phyloP scores from a whole-genome alignment of 2,888 invertebrate genomes.

The Cryptocheilus praepositus region DNA sequence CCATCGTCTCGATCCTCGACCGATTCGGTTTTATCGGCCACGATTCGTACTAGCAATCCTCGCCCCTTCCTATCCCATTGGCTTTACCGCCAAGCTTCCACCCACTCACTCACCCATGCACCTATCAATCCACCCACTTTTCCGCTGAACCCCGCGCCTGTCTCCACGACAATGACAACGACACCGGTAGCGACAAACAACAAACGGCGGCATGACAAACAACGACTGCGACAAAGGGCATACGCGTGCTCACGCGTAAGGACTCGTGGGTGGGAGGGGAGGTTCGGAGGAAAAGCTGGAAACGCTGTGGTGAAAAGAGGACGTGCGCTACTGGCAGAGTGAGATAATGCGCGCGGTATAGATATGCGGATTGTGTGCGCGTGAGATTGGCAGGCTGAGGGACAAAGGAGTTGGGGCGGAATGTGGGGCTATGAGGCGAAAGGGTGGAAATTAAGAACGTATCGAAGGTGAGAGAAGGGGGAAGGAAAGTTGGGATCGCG shows the following conservation, averaged over 20 bases:
- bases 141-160: neutral
- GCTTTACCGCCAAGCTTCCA: neutral
- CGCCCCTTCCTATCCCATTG: neutral
- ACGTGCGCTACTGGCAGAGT: neutral
- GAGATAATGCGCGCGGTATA: neutral
- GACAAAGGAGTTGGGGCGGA: neutral
- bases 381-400: neutral
- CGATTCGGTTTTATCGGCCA: constrained; percentile 22
- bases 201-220: constrained; percentile 36
- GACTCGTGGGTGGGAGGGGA: neutral
- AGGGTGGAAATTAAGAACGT: neutral
- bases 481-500: no score
- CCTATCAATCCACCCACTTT: neutral
- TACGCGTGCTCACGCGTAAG: neutral
- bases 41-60: constrained; percentile 10
- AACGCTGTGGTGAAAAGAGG: neutral
- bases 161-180: constrained; percentile 27
- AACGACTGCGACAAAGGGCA: constrained; percentile 36
- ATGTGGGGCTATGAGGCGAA: neutral
- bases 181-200: constrained; percentile 24
- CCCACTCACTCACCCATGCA: neutral
- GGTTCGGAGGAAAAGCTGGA: neutral
- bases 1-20: constrained; percentile 10
- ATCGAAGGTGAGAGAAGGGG: no score
- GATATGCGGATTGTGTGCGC: no score